Evolutionary conservation across 2,113 vertebrate genomes (phyloP).

Genomic region (Alethe diademata): DNA sequence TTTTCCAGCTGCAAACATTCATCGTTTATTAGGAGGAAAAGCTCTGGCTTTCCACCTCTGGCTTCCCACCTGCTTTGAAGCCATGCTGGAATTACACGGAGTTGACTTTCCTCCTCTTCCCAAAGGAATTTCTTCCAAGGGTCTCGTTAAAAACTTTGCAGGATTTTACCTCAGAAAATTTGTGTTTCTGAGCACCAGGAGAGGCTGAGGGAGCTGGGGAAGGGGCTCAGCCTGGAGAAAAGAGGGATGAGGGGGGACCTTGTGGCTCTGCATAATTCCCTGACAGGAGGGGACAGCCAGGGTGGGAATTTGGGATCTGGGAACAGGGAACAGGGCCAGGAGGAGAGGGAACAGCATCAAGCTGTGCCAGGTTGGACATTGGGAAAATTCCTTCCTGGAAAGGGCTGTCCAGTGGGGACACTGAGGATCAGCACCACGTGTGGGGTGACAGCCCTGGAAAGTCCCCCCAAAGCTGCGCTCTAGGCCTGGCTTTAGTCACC

Average conservation of each 20-base stretch:
- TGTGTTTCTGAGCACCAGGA: background rate
- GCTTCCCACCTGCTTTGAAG: slow-evolving; percentile 19
- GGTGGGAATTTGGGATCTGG: background rate
- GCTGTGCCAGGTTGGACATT: background rate
- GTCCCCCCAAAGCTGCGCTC: background rate
- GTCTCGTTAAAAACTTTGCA: background rate
- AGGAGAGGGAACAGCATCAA: rapidly evolving
- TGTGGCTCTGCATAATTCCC: background rate
- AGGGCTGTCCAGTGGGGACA: background rate
- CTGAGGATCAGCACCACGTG: background rate
- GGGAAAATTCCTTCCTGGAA: background rate
- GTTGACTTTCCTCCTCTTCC: background rate
- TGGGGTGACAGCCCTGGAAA: background rate
- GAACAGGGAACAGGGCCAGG: background rate
- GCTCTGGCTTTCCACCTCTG: background rate
- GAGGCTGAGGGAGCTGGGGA: background rate
- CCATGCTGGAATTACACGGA: rapidly evolving
- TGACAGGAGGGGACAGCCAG: background rate
- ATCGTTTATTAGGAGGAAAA: background rate
- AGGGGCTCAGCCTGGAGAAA: background rate
- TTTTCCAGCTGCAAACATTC: slow-evolving; percentile 28
- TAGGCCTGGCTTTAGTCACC: background rate
- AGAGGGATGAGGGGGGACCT: background rate
- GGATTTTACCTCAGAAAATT: background rate
- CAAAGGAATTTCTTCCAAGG: background rate